Evolutionary conservation across 2,888 invertebrate species (phyloP).

Genomic region (Pristionchus maxplancki): DNA sequence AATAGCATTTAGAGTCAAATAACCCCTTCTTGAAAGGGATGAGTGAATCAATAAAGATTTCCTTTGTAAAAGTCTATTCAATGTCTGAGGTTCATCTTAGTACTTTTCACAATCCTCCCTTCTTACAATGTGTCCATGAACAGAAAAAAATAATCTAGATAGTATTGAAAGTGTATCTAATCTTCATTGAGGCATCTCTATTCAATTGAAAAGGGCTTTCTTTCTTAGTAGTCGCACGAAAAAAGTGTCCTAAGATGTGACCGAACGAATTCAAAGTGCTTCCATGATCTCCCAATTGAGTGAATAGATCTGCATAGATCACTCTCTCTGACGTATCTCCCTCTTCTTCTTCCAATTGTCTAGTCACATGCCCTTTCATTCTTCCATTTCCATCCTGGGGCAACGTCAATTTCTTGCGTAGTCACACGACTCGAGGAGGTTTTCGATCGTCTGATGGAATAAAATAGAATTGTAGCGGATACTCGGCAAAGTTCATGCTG

Average conservation of each 20-base stretch:
- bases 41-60: neutral
- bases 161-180: too few relatives aligned
- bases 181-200: neutral
- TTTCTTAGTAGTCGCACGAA: neutral
- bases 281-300: neutral
- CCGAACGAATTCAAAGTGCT: neutral
- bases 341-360: neutral
- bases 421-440: neutral
- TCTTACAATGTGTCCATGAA: neutral
- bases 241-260: neutral
- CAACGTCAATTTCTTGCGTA: constrained; percentile 14
- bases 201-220: neutral
- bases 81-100: too few relatives aligned
- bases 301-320: neutral
- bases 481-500: neutral
- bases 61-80: neutral
- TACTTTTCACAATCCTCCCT: neutral
- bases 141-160: too few relatives aligned
- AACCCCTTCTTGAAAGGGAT: neutral
- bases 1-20: neutral
- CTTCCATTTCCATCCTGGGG: neutral
- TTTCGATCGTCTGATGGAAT: neutral
- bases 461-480: neutral
- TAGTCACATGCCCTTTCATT: neutral
- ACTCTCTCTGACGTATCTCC: neutral